Percentiles rank a stretch among this genome's conserved stretches.
These are phyloP conservation scores for Oncorhynchus mykiss DNA, from an alignment of 2,113 vertebrate genomes.

Conservation along the genomic window DNA sequence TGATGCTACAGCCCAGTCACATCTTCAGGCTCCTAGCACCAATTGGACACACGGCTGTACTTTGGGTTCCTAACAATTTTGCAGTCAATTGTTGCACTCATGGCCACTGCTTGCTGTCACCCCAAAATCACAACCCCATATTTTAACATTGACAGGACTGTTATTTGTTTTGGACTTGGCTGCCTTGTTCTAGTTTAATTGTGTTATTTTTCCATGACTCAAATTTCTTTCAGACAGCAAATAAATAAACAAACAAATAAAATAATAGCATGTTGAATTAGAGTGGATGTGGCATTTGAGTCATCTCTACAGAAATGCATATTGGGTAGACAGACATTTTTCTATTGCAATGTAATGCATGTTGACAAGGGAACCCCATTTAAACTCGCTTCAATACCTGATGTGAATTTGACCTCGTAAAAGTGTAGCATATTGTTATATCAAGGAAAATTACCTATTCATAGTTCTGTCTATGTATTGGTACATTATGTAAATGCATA, in stretches of 20 bases:
- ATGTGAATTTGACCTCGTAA: neutral
- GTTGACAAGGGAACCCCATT: neutral
- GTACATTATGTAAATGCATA: no score
- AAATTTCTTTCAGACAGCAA: neutral
- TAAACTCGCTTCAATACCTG: neutral
- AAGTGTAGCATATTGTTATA: no score
- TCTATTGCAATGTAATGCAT: neutral
- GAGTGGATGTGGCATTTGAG: neutral
- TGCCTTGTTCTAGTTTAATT: neutral
- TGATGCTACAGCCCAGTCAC: neutral
- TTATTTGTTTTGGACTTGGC: neutral
- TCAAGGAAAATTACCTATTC: no score
- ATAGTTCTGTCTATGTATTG: no score
- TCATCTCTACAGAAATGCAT: neutral
- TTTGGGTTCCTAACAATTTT: neutral
- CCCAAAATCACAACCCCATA: neutral
- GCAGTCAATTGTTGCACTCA: neutral
- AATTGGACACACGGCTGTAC: neutral
- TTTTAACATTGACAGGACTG: neutral
- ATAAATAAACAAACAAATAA: neutral
- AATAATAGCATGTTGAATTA: neutral
- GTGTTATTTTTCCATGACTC: neutral
- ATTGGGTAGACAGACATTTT: neutral
- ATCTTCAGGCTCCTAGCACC: neutral
- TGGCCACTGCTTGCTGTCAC: neutral